Conservation (phyloP, 2,113 vertebrate species). For the Macheiramphus alcinus region DNA sequence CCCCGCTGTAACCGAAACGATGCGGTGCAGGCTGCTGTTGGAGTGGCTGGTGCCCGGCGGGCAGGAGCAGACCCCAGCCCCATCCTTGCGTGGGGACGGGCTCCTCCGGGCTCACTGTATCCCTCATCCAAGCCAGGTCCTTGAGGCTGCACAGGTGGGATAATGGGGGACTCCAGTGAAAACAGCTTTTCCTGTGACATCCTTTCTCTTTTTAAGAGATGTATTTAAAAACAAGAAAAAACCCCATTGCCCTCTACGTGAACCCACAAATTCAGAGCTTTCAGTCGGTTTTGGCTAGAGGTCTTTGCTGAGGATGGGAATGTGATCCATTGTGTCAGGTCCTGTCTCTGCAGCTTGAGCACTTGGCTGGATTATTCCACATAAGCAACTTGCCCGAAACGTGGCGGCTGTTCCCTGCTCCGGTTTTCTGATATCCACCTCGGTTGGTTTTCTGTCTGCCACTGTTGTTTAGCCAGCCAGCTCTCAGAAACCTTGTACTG, state of each 20-base stretch:
- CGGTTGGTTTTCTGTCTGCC: neutral
- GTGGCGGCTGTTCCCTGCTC: neutral
- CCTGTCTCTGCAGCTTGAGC: neutral
- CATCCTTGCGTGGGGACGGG: no score
- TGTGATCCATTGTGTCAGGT: neutral
- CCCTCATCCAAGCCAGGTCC: neutral
- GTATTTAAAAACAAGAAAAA: neutral
- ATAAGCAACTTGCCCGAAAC: neutral
- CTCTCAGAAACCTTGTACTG: neutral
- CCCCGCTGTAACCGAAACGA: rapidly evolving
- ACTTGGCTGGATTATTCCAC: neutral
- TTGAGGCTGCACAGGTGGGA: neutral
- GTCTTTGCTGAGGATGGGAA: neutral
- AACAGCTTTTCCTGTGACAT: neutral
- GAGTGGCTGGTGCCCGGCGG: neutral
- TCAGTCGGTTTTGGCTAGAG: neutral
- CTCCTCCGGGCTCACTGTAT: neutral
- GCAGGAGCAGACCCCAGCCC: neutral
- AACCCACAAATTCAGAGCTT: neutral
- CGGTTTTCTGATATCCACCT: neutral
- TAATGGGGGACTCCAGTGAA: rapidly evolving
- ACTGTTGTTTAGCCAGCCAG: neutral
- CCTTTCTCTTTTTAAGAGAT: neutral
- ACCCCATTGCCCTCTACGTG: rapidly evolving
- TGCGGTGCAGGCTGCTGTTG: neutral